Evolutionary conservation across 2,113 vertebrate species (phyloP).

Genomic region (Hylia prasina): DNA sequence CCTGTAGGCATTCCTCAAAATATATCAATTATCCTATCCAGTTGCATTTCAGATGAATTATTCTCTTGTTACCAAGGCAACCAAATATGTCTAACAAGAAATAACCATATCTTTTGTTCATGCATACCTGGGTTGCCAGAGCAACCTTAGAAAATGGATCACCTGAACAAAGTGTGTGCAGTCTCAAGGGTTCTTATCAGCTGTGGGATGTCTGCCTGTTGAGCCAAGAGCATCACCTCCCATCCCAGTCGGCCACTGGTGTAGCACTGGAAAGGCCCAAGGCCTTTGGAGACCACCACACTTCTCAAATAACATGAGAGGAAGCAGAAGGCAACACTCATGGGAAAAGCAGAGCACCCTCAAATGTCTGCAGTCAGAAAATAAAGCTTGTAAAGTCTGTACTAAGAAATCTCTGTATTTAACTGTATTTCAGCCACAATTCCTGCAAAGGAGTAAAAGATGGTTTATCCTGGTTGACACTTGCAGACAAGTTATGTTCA

Average conservation of each 20-base stretch:
- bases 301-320: not conserved
- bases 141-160: not conserved
- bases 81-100: not conserved
- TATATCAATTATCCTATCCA: conserved; percentile 28
- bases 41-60: conserved; percentile 32
- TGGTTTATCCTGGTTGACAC: not conserved
- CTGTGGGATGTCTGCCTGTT: not conserved
- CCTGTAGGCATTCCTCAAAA: conserved; percentile 29
- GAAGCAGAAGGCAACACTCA: not conserved
- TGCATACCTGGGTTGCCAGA: not conserved
- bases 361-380: not conserved
- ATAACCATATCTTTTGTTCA: not conserved
- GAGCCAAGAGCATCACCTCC: not conserved
- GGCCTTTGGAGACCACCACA: not conserved
- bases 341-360: not conserved
- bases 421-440: not conserved
- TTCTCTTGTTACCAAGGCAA: conserved; percentile 30
- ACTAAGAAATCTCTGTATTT: not conserved
- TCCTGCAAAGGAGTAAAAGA: not conserved
- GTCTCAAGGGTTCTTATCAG: not conserved
- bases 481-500: not conserved
- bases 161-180: accelerated
- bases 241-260: not conserved
- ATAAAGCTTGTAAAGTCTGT: not conserved
- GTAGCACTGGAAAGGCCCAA: not conserved